A percentile compares a stretch with the other conserved stretches of the same genome.
phyloP scores from a whole-genome alignment of 1,140 invertebrate genomes.

The Camponotus floridanus region DNA sequence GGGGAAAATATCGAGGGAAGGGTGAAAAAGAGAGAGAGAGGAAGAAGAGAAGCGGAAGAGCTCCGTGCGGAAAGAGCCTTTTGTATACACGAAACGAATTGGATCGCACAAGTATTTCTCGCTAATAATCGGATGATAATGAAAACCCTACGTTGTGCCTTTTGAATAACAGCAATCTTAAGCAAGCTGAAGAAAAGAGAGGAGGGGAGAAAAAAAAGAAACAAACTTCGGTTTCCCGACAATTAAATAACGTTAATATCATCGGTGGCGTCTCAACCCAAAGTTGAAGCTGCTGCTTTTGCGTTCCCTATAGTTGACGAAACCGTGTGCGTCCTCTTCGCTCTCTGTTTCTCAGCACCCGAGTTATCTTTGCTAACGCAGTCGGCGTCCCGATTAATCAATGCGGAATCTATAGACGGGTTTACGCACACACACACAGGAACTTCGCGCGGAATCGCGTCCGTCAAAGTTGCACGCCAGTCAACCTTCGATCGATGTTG shows the following conservation, averaged over 20 bases:
- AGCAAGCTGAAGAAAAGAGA: neutral
- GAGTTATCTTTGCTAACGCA: conserved; percentile 33
- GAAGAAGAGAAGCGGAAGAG: neutral
- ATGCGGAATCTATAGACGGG: conserved; percentile 61
- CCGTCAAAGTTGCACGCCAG: neutral
- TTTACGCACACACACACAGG: conserved; percentile 71
- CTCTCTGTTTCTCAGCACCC: conserved; percentile 25
- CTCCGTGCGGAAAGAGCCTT: neutral
- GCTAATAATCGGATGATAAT: conserved; percentile 22
- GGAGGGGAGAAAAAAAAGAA: too few species aligned
- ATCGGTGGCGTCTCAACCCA: neutral
- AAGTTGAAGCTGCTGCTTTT: conserved; percentile 23
- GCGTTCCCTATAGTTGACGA: neutral
- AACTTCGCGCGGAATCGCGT: conserved; percentile 63
- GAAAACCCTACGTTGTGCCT: conserved; percentile 60
- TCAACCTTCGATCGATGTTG: neutral
- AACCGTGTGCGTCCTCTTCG: conserved; percentile 7
- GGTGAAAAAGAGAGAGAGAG: neutral
- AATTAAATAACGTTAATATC: neutral
- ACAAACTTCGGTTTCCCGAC: conserved; percentile 38
- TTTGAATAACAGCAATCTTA: conserved; percentile 54
- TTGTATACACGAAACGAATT: neutral
- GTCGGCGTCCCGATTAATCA: conserved; percentile 31
- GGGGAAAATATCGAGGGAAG: neutral
- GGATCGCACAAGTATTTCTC: conserved; percentile 11